Conservation (phyloP, 2,113 vertebrate species). For the Nothoprocta pentlandii region DNA sequence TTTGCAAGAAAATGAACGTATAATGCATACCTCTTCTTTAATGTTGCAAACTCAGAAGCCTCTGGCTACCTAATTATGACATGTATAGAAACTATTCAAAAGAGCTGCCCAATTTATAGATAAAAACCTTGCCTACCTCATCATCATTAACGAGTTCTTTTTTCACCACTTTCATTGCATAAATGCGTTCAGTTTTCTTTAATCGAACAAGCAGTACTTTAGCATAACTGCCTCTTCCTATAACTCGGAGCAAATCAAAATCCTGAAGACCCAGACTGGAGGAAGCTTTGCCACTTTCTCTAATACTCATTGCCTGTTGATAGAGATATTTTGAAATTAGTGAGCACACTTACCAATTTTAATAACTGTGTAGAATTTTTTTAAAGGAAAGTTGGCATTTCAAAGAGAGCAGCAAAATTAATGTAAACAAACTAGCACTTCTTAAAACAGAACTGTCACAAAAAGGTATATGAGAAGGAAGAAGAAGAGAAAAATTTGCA, state of each 20-base stretch:
- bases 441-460: neutral
- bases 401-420: neutral
- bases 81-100: neutral
- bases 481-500: neutral
- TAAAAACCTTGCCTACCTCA: conserved; percentile 82
- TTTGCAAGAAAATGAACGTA: fast-evolving
- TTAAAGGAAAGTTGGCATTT: neutral
- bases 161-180: conserved; percentile 99
- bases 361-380: neutral
- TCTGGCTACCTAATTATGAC: neutral
- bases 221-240: conserved; percentile 97
- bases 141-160: conserved; percentile 99
- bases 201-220: conserved; percentile 95
- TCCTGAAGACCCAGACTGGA: conserved; percentile 94
- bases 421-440: conserved; percentile 15
- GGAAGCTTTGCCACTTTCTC: conserved; percentile 92
- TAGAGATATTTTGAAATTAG: neutral
- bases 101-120: neutral
- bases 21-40: neutral
- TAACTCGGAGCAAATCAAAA: conserved; percentile 96
- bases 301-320: conserved; percentile 89
- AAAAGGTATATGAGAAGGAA: conserved; percentile 2
- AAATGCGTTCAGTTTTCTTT: conserved; percentile 98
- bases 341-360: neutral
- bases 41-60: neutral